Percentiles rank a stretch among this genome's conserved stretches.
Evolutionary conservation across 1,140 invertebrate species (phyloP).

Genomic region (Monochamus saltuarius): DNA sequence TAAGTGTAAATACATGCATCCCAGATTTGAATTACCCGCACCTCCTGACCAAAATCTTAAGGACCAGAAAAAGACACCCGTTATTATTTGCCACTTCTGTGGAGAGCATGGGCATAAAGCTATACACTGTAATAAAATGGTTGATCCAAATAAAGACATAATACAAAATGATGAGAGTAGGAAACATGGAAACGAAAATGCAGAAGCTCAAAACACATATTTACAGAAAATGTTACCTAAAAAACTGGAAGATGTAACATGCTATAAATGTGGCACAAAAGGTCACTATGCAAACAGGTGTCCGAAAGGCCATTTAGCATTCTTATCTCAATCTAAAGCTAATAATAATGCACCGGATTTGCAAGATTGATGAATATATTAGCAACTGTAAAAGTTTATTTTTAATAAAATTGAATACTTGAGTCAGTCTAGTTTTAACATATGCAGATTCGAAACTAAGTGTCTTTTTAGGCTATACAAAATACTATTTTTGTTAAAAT

Average conservation of each 20-base stretch:
- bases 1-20: slow-evolving; percentile 96
- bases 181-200: slow-evolving; percentile 41
- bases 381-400: neutral
- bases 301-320: slow-evolving; percentile 94
- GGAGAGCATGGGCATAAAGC: slow-evolving; percentile 96
- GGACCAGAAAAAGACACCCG: slow-evolving; percentile 77
- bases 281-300: slow-evolving; percentile 99
- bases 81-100: slow-evolving; percentile 91
- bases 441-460: too few species aligned
- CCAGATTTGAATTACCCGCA: slow-evolving; percentile 90
- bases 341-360: slow-evolving; percentile 20
- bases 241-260: slow-evolving; percentile 91
- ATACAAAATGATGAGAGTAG: slow-evolving; percentile 43
- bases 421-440: too few species aligned
- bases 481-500: too few species aligned
- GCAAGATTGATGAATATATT: neutral
- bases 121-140: slow-evolving; percentile 83
- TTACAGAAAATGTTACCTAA: slow-evolving; percentile 57
- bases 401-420: slow-evolving; percentile 7
- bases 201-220: slow-evolving; percentile 36
- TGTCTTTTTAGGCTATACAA: too few species aligned
- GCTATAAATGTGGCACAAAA: slow-evolving; percentile 97
- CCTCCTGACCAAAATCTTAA: slow-evolving; percentile 79
- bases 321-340: slow-evolving; percentile 73
- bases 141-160: slow-evolving; percentile 48